Evolutionary conservation across 2,888 invertebrate genomes (phyloP).

Genomic region (Epinotia ramella): DNA sequence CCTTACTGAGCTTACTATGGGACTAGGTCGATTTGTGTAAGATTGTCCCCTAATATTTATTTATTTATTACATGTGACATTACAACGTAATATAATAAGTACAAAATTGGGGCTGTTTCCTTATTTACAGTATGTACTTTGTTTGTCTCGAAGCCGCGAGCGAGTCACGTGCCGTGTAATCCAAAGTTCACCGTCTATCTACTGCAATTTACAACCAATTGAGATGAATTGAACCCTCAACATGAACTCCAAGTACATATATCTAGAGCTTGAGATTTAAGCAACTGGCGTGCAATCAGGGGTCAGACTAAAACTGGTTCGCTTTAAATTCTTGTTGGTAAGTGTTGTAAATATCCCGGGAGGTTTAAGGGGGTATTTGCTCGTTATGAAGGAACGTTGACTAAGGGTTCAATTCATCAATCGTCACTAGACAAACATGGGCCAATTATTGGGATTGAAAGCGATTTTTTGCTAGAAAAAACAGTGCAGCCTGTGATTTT

Average conservation of each 20-base stretch:
- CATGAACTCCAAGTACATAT: too few relatives aligned
- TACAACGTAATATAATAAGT: not conserved
- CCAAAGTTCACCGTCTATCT: not conserved
- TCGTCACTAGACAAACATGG: not conserved
- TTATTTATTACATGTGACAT: too few relatives aligned
- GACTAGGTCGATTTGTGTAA: too few relatives aligned
- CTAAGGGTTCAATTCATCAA: conserved; percentile 4
- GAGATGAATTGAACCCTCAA: not conserved
- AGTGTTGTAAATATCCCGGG: not conserved
- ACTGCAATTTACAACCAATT: not conserved
- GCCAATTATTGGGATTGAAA: not conserved
- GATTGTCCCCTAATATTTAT: too few relatives aligned
- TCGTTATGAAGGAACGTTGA: conserved; percentile 4
- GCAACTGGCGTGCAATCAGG: not conserved
- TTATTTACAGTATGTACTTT: not conserved
- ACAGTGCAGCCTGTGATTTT: not conserved
- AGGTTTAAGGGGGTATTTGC: conserved; percentile 2
- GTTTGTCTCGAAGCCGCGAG: not conserved
- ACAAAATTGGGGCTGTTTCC: not conserved
- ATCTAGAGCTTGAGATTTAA: not conserved
- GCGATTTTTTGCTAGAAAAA: not conserved
- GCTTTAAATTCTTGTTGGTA: not conserved
- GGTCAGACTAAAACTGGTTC: not conserved
- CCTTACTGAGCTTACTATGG: too few relatives aligned
- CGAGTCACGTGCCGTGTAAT: not conserved